A percentile compares a stretch with the other conserved stretches of the same genome.
Evolutionary conservation across 2,888 invertebrate genomes (phyloP).

Genomic region (Pyrrhia umbra): DNA sequence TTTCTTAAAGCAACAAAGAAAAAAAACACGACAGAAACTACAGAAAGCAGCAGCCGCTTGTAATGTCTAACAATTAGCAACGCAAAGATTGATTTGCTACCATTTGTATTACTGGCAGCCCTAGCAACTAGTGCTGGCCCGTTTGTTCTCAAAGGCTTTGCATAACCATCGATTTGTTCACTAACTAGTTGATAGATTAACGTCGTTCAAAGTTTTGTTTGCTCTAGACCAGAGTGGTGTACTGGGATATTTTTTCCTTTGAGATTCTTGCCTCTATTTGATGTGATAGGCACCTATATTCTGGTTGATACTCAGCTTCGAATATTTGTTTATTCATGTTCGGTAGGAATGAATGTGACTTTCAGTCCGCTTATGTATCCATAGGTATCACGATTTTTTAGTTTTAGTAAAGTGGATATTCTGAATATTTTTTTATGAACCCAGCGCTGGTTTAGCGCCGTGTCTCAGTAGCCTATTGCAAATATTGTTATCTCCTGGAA

Average conservation of each 20-base stretch:
- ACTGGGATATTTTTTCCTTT: not conserved
- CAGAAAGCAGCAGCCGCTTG: not conserved
- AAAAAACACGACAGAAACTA: not conserved
- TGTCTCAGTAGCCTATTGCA: too few species aligned
- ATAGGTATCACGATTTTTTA: too few species aligned
- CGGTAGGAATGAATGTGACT: too few species aligned
- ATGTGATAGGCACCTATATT: too few species aligned
- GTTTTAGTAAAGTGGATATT: too few species aligned
- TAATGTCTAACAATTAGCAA: constrained; percentile 16
- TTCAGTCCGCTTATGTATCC: too few species aligned
- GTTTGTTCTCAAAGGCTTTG: not conserved
- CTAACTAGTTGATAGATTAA: not conserved
- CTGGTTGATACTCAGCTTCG: too few species aligned
- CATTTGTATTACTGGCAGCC: not conserved
- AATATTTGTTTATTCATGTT: too few species aligned
- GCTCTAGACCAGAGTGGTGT: not conserved
- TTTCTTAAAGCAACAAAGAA: not conserved
- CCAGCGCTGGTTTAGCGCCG: too few species aligned
- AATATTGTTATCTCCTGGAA: too few species aligned
- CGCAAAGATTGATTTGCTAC: constrained; percentile 16
- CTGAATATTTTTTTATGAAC: too few species aligned
- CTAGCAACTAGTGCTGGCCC: not conserved
- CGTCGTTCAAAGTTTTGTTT: not conserved
- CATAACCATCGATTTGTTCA: not conserved
- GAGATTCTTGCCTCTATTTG: not conserved